These are phyloP conservation scores for Sitodiplosis mosellana DNA, from an alignment of 1,140 invertebrate species.

Conservation along the genomic window DNA sequence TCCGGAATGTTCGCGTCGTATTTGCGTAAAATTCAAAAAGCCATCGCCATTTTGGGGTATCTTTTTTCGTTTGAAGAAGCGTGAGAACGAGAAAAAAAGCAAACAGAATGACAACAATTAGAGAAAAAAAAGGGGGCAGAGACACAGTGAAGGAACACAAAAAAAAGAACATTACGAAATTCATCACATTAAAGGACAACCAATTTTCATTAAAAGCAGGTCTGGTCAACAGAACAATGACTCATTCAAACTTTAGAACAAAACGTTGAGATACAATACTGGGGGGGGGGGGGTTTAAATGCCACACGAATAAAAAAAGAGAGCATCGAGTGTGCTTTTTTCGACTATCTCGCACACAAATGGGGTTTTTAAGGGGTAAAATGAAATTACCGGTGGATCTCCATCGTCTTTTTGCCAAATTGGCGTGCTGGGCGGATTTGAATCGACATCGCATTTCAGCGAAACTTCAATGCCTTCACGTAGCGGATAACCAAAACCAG, in stretches of 20 bases:
- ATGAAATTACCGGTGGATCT: constrained; percentile 35
- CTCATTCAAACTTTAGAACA: too few species aligned
- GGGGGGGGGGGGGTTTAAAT: too few species aligned
- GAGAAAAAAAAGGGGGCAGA: too few species aligned
- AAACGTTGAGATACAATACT: too few species aligned
- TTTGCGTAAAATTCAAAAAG: constrained; percentile 63
- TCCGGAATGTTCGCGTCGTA: constrained; percentile 55
- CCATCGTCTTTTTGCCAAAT: constrained; percentile 57
- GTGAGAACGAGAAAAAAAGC: not conserved
- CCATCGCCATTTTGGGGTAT: constrained; percentile 49
- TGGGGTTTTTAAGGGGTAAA: not conserved
- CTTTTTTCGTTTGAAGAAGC: too few species aligned
- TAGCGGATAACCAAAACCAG: constrained; percentile 72
- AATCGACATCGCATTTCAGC: constrained; percentile 75
- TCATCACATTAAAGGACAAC: too few species aligned
- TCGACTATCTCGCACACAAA: not conserved
- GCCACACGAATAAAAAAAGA: too few species aligned
- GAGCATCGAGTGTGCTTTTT: not conserved
- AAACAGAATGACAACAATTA: not conserved
- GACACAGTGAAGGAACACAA: not conserved
- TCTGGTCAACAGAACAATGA: too few species aligned
- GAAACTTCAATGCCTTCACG: constrained; percentile 68
- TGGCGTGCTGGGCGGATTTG: constrained; percentile 71
- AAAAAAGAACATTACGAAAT: not conserved
- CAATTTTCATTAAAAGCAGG: too few species aligned